Evolutionary conservation across 2,888 invertebrate genomes (phyloP).

Genomic region (Torymus tubicola): DNA sequence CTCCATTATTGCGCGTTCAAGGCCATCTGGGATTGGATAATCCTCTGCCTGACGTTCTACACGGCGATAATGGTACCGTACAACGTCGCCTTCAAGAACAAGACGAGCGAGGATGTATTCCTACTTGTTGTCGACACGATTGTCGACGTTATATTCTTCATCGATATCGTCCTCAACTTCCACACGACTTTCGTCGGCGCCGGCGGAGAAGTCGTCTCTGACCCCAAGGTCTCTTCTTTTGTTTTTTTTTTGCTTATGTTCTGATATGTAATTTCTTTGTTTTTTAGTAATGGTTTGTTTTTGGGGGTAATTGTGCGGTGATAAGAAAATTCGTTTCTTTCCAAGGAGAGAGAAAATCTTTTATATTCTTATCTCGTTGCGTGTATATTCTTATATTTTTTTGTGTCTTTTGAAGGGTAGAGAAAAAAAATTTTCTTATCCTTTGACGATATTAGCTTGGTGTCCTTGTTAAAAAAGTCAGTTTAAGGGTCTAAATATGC

Average conservation of each 20-base stretch:
- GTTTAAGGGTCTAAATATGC: no score
- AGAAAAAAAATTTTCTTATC: no score
- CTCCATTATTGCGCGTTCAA: slow-evolving; percentile 99
- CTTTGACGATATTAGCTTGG: no score
- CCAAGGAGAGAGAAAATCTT: no score
- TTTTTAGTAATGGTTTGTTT: no score
- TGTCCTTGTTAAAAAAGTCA: no score
- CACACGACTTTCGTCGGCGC: slow-evolving; percentile 99
- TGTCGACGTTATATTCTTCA: slow-evolving; percentile 99
- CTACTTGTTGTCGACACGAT: slow-evolving; percentile 97
- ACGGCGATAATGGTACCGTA: slow-evolving; percentile 99
- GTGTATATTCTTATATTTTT: no score
- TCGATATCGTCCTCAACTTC: slow-evolving; percentile 99
- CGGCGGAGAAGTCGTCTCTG: slow-evolving; percentile 97
- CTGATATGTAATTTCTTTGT: not conserved
- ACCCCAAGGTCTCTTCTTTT: slow-evolving; percentile 87
- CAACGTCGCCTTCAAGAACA: slow-evolving; percentile 99
- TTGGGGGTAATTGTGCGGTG: no score
- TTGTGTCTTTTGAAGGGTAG: no score
- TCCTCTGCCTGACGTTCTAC: slow-evolving; percentile 99
- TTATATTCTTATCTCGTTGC: no score
- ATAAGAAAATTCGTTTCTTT: no score
- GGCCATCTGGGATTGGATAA: slow-evolving; percentile 99
- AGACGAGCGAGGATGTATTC: slow-evolving; percentile 97
- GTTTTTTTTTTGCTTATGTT: slow-evolving; percentile 8